Base-by-base conservation (phyloP, 2,113 vertebrate genomes). In the Chionomys nivalis region DNA sequence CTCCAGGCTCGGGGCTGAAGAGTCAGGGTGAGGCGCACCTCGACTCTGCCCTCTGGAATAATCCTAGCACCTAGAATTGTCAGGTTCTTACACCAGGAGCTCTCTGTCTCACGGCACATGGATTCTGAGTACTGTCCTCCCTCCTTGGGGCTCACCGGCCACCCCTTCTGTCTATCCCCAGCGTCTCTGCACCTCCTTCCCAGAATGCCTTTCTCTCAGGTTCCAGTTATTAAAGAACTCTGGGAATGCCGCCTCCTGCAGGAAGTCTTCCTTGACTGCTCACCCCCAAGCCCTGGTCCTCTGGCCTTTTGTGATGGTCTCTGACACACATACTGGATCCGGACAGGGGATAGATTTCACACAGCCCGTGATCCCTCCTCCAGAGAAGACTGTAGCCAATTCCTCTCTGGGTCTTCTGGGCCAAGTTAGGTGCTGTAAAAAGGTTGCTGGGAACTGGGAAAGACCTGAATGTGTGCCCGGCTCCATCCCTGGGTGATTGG, bases 181-280 rank as follows among this genome's bases (percentile, higher is more conserved):
- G 10, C 26, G 17, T 55, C 58, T 49, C 36, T 91, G 49, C 21
- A 42, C 55, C 36, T 87, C 73, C 31, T 81, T 42, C 52, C 79
- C 75, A 79, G 68, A 7, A 58, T 14, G n/a, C 36, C 39, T 52
- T 61, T 31, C 61, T 73, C 39, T 89, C 49, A 70, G 14, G 42
- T 81, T 92, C n/a, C n/a, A 26, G 7, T 68, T 63, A 31, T 52
- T 61, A 52, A 75, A 68, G 77, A 81, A 42, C 78, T 92, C 70
- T 89, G 49, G 76, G 92, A 93, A 68, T 47, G 39, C 39, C 55
- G 19, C 77, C 70, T 93, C 83, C 75, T 91, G 17, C 61, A 75
- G 61, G 77, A 96, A 87, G 82, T 65, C 73, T 86, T 75, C 95
- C n/a, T n/a, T 89, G 65, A 79, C 42, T 76, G 66, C 66, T 83